Base-by-base conservation (phyloP, 2,888 invertebrate genomes). In the Pyrgus malvae region DNA sequence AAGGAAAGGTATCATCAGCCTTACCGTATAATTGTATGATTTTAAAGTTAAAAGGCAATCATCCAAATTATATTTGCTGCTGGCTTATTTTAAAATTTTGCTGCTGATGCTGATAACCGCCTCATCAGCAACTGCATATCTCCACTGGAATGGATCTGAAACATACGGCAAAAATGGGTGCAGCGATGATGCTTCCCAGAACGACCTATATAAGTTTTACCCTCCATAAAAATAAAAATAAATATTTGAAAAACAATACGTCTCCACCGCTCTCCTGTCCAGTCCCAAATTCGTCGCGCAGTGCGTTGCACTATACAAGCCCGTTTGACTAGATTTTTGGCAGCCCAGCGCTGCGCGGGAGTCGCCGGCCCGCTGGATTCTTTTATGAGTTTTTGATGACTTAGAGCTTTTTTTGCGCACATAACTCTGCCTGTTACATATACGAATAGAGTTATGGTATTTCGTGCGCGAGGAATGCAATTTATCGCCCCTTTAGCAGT, bases 271-370 rank as follows among this genome's bases (percentile, higher is more conserved):
- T 57, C 12, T 12, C 60, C 55, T 70, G 62, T 76, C 60, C 71
- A 56, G 63, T 71, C 72, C 57, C 66, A 78, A 80, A 83, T 81
- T 76, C 81, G 81, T 76, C 79, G 79, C 75, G 63, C 79, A 82
- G 88, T 85, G 80, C 88, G 81, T 87, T 88, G 88, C 88, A 87
- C 88, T 85, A 87, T 78, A 83, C 79, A 69, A 88, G 83, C 89
- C 85, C 84, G 89, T 90, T 83, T 88, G 90, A 89, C 90, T 90
- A 90, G 90, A 89, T 90, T 90, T 89, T 89, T 89, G 88, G 89
- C 87, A 83, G 80, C 76, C 63, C 56, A 59, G 59, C 60, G 57
- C 58, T 51, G 63, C 65, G 64, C 64, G 38, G 51, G 64, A 59
- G 68, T 60, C 56, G 58, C 62, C 66, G 62, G 56, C 62, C 55